Conservation (phyloP, 2,113 vertebrate genomes). For the Aldabrachelys gigantea region DNA sequence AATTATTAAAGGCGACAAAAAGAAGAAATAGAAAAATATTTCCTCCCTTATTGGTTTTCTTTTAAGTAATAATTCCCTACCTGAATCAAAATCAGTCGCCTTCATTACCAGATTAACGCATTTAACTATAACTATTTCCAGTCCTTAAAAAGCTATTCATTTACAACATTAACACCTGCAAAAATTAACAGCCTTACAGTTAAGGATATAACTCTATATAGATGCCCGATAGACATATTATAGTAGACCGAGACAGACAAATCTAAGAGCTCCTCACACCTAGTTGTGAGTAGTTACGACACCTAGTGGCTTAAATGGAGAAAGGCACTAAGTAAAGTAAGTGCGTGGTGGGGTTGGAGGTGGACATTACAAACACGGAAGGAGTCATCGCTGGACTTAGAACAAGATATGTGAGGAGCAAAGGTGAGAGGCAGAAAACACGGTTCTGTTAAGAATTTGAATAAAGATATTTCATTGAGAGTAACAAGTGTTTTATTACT, state of each 20-base stretch:
- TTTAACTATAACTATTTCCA: not conserved
- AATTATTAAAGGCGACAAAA: conserved; percentile 7
- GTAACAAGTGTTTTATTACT: not conserved
- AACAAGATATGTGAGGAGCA: not conserved
- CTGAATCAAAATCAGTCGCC: rapidly evolving
- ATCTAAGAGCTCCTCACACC: not conserved
- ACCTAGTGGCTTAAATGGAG: not conserved
- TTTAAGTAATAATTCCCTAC: not conserved
- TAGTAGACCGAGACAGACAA: not conserved
- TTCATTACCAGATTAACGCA: not conserved
- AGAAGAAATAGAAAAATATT: not conserved
- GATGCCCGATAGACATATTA: not conserved
- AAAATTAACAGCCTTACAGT: not conserved
- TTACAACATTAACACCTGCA: rapidly evolving
- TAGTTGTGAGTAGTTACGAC: not conserved
- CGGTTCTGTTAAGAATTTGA: not conserved
- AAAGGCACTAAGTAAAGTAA: not conserved
- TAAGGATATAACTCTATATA: not conserved
- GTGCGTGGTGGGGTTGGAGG: too few relatives aligned
- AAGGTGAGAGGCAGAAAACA: not conserved
- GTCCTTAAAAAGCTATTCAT: not conserved
- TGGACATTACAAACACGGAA: not conserved
- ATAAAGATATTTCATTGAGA: too few relatives aligned
- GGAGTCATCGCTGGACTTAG: not conserved
- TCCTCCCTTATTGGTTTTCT: not conserved